Evolutionary conservation across 2,888 invertebrate species (phyloP).

Genomic region (Pedicia rivosa): DNA sequence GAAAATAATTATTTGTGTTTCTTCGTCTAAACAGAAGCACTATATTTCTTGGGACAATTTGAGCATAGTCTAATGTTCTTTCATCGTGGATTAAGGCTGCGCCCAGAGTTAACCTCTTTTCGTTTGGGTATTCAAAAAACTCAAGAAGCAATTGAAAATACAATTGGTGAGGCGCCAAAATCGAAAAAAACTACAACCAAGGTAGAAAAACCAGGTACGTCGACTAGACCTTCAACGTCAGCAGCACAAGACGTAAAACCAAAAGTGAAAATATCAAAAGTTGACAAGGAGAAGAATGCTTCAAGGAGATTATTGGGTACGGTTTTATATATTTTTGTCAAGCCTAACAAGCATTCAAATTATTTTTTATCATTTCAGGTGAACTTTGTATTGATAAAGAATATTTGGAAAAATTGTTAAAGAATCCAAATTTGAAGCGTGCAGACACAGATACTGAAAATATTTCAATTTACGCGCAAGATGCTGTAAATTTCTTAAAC

Average conservation of each 20-base stretch:
- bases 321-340: background rate
- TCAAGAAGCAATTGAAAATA: slow-evolving; percentile 86
- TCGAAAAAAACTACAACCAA: background rate
- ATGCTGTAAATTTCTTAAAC: slow-evolving; percentile 71
- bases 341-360: background rate
- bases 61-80: slow-evolving; percentile 86
- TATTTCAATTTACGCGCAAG: slow-evolving; percentile 53
- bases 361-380: slow-evolving; percentile 18
- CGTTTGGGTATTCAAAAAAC: slow-evolving; percentile 76
- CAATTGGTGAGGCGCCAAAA: slow-evolving; percentile 42
- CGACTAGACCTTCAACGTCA: slow-evolving; percentile 4
- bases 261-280: slow-evolving; percentile 29
- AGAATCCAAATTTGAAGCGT: slow-evolving; percentile 54
- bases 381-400: slow-evolving; percentile 66
- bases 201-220: slow-evolving; percentile 15
- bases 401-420: slow-evolving; percentile 64
- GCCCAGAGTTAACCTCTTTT: slow-evolving; percentile 64
- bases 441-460: slow-evolving; percentile 51
- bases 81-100: slow-evolving; percentile 67
- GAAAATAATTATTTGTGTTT: too few species aligned
- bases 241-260: slow-evolving; percentile 20
- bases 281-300: slow-evolving; percentile 37
- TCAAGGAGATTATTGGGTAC: slow-evolving; percentile 41
- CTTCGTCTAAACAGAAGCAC: too few species aligned
- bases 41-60: slow-evolving; percentile 84